These are phyloP conservation scores for Batillaria attramentaria DNA, from an alignment of 1,140 invertebrate species.

Conservation along the genomic window DNA sequence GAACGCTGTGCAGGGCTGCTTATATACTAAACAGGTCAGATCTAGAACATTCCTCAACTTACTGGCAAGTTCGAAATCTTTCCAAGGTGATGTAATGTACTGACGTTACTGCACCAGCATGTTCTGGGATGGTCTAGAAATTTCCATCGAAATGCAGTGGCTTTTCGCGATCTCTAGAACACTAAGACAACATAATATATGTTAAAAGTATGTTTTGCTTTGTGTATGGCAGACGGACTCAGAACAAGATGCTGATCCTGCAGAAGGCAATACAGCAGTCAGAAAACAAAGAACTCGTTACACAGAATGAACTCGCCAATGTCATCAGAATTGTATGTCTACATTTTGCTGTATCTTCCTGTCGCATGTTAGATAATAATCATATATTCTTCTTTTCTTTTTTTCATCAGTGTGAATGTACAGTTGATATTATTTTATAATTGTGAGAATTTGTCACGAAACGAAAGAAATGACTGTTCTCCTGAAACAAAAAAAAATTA, in stretches of 20 bases:
- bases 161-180: too few relatives aligned
- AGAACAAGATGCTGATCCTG: conserved; percentile 61
- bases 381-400: neutral
- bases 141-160: too few relatives aligned
- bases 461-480: too few relatives aligned
- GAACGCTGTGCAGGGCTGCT: too few relatives aligned
- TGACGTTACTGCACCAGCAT: too few relatives aligned
- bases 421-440: neutral
- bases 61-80: too few relatives aligned
- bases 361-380: too few relatives aligned
- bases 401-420: neutral
- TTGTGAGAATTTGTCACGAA: neutral
- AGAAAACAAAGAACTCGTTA: conserved; percentile 62
- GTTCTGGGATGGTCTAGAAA: too few relatives aligned
- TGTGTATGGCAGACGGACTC: conserved; percentile 51
- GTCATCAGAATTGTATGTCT: conserved; percentile 66
- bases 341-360: neutral
- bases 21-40: too few relatives aligned
- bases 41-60: too few relatives aligned
- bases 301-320: conserved; percentile 61
- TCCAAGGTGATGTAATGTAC: too few relatives aligned
- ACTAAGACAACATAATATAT: neutral
- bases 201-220: neutral
- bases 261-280: conserved; percentile 65
- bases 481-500: too few relatives aligned